phyloP scores from a whole-genome alignment of 2,113 vertebrate genomes.

The Equus quagga region DNA sequence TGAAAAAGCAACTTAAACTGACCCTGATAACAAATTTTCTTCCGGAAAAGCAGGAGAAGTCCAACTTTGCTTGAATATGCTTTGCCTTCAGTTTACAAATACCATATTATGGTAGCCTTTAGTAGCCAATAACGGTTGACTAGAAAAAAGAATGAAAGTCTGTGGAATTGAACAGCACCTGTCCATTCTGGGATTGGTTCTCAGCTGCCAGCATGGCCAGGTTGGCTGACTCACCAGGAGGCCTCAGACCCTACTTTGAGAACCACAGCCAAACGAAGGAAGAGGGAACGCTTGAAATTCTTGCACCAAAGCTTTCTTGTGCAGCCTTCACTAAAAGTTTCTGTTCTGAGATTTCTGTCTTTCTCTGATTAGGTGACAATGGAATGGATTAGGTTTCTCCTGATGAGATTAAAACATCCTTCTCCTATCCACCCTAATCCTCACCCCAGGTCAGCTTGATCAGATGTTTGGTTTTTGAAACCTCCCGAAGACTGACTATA shows the following conservation, averaged over 20 bases:
- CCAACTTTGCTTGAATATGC: not conserved
- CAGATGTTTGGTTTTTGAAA: constrained; percentile 13
- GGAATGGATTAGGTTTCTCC: not conserved
- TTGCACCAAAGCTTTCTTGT: not conserved
- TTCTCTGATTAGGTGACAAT: constrained; percentile 7
- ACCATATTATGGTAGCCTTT: not conserved
- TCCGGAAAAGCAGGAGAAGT: not conserved
- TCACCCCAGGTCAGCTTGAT: not conserved
- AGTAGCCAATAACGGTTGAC: not conserved
- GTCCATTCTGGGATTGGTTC: not conserved
- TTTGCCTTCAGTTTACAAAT: not conserved
- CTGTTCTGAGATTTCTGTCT: not conserved
- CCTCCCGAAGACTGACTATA: not conserved
- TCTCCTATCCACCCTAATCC: constrained; percentile 14
- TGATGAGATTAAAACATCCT: constrained; percentile 28
- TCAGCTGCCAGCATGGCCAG: not conserved
- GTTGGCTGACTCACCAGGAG: not conserved
- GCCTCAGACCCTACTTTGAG: not conserved
- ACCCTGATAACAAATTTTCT: constrained; percentile 1
- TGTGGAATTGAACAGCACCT: not conserved
- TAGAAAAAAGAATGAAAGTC: not conserved
- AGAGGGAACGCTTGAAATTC: not conserved
- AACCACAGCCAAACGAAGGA: not conserved
- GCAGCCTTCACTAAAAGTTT: not conserved
- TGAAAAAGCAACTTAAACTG: not conserved